These are phyloP conservation scores for Trachelus iudaicus DNA, from an alignment of 2,888 invertebrate species.

Conservation along the genomic window DNA sequence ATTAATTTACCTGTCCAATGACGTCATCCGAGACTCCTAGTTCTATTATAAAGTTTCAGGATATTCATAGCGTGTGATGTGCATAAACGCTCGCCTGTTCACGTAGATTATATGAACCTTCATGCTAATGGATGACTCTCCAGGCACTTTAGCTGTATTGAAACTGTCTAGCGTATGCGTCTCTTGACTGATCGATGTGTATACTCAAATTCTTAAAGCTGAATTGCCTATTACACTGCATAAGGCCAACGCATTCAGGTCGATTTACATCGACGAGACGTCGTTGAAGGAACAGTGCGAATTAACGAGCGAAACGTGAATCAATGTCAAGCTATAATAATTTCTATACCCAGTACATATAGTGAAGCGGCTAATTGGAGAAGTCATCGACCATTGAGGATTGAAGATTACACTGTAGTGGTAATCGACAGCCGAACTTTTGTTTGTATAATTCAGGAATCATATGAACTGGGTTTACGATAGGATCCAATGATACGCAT, in stretches of 20 bases:
- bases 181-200: not conserved
- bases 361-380: not conserved
- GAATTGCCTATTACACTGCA: not conserved
- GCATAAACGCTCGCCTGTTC: not conserved
- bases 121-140: not conserved
- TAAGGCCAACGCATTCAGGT: not conserved
- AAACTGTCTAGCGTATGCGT: not conserved
- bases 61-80: not conserved
- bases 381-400: not conserved
- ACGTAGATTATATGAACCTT: not conserved
- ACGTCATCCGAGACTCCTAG: not conserved
- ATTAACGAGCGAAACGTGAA: not conserved
- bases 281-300: not conserved
- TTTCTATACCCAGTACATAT: not conserved
- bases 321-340: not conserved
- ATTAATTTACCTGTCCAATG: not conserved
- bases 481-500: not conserved
- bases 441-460: not conserved
- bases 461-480: not conserved
- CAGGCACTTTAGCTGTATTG: slow-evolving; percentile 3
- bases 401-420: not conserved
- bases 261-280: not conserved
- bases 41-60: not conserved
- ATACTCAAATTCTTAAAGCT: not conserved
- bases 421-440: too few relatives aligned